phyloP scores from a whole-genome alignment of 2,888 invertebrate species.

The Pachydiplax longipennis region DNA sequence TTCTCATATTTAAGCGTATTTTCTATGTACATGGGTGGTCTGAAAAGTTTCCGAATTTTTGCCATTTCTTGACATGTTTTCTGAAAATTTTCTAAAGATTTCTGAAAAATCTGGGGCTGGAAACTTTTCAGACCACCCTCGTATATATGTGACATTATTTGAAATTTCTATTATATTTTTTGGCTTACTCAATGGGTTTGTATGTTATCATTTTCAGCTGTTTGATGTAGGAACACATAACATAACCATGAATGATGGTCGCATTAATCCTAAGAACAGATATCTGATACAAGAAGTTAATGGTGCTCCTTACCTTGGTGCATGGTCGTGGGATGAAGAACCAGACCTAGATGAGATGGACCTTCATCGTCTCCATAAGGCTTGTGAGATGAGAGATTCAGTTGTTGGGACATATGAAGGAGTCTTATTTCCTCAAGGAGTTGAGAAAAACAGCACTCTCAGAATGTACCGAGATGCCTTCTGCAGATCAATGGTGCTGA shows the following conservation, averaged over 20 bases:
- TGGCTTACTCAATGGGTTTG: too few relatives aligned
- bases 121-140: too few relatives aligned
- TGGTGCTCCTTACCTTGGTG: neutral
- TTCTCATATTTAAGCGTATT: neutral
- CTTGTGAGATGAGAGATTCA: constrained; percentile 57
- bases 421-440: constrained; percentile 68
- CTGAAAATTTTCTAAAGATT: too few relatives aligned
- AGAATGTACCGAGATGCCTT: constrained; percentile 76
- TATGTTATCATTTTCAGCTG: neutral
- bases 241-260: constrained; percentile 18
- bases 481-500: constrained; percentile 73
- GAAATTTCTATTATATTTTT: too few relatives aligned
- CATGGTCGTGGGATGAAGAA: neutral
- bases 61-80: too few relatives aligned
- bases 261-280: neutral
- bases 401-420: constrained; percentile 77
- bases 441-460: constrained; percentile 59
- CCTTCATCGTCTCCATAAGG: neutral
- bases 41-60: too few relatives aligned
- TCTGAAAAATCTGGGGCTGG: too few relatives aligned
- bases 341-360: neutral
- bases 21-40: neutral
- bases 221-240: neutral
- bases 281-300: constrained; percentile 6
- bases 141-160: neutral